Evolutionary conservation across 2,888 invertebrate genomes (phyloP).

Genomic region (Polylopha cassiicola): DNA sequence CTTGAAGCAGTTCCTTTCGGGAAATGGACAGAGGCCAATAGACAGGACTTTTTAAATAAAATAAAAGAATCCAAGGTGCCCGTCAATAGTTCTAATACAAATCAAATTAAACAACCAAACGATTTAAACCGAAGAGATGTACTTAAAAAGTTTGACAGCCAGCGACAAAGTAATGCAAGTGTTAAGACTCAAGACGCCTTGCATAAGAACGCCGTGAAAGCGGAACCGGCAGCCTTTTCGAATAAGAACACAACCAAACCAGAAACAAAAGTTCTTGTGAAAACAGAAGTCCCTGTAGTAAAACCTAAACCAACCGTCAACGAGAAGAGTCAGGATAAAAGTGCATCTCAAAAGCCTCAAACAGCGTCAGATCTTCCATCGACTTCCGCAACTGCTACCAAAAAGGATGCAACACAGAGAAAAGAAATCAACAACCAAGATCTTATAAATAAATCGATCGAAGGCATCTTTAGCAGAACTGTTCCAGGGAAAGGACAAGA

Average conservation of each 20-base stretch:
- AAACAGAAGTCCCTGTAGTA: conserved; percentile 29
- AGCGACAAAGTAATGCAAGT: conserved; percentile 51
- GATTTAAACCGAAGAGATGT: conserved; percentile 68
- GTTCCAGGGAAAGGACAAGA: conserved; percentile 41
- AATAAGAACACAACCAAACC: conserved; percentile 32
- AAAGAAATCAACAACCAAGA: conserved; percentile 58
- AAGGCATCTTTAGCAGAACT: conserved; percentile 59
- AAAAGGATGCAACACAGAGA: conserved; percentile 38
- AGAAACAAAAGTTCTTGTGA: conserved; percentile 31
- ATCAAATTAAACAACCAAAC: conserved; percentile 66
- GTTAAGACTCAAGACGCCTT: conserved; percentile 46
- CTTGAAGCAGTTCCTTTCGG: conserved; percentile 65
- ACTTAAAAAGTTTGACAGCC: conserved; percentile 64
- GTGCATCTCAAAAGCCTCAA: conserved; percentile 20
- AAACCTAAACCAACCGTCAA: conserved; percentile 24
- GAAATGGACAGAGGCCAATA: conserved; percentile 68
- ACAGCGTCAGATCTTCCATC: conserved; percentile 18
- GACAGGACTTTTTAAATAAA: conserved; percentile 65
- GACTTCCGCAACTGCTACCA: conserved; percentile 23
- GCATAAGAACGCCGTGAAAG: conserved; percentile 43
- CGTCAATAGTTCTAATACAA: conserved; percentile 46
- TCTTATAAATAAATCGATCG: conserved; percentile 66
- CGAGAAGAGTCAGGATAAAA: conserved; percentile 29
- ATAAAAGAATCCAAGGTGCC: conserved; percentile 59
- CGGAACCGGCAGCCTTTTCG: conserved; percentile 48